phyloP scores from a whole-genome alignment of 2,797 vertebrate species.

The Percopsis omiscomaycus region DNA sequence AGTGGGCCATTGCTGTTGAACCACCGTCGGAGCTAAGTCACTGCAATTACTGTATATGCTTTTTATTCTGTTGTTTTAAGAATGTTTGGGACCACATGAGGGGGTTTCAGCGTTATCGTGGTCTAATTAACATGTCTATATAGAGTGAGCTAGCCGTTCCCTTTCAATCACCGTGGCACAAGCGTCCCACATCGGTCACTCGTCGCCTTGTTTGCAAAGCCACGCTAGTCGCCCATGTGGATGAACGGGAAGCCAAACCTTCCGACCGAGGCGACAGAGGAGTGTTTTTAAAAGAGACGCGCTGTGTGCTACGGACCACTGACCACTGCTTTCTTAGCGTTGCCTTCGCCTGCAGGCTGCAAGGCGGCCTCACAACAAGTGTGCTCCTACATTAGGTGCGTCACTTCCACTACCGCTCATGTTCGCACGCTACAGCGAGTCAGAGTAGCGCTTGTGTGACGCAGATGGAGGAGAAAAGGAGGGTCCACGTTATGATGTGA shows the following conservation, averaged over 20 bases:
- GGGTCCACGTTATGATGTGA: conserved; percentile 12
- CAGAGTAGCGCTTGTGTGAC: background rate
- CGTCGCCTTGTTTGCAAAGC: conserved; percentile 25
- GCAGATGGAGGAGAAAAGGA: conserved; percentile 1
- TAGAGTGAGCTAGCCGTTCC: too few species aligned
- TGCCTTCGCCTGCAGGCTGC: too few species aligned
- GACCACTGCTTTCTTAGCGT: too few species aligned
- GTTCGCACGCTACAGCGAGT: background rate
- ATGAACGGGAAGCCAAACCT: conserved; percentile 52
- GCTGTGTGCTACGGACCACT: too few species aligned
- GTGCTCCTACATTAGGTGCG: background rate
- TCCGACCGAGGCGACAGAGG: conserved; percentile 48
- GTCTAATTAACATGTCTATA: too few species aligned
- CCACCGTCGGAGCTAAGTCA: conserved; percentile 10
- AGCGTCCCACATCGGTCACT: conserved; percentile 41
- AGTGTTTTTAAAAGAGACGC: too few species aligned
- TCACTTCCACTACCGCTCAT: background rate
- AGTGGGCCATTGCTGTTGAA: conserved; percentile 22
- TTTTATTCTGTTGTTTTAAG: conserved; percentile 12
- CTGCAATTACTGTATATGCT: conserved; percentile 25
- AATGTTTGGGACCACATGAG: conserved; percentile 25
- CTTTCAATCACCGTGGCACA: background rate
- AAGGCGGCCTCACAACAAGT: too few species aligned
- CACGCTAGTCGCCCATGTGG: conserved; percentile 10
- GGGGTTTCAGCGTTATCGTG: too few species aligned